phyloP scores from a whole-genome alignment of 2,113 vertebrate species.

The Varanus salvator region DNA sequence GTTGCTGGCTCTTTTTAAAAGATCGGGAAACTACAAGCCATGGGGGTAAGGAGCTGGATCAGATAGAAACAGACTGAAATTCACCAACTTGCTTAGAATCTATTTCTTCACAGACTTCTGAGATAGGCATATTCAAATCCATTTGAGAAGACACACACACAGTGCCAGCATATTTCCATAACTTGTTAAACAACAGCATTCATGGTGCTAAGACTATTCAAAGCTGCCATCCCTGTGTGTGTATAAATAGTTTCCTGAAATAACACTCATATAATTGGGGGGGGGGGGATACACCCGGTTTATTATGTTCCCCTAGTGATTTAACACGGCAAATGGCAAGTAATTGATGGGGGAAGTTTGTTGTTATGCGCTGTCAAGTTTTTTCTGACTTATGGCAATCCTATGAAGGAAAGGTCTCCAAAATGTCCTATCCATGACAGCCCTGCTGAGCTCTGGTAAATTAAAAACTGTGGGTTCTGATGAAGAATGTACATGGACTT shows the following conservation, averaged over 20 bases:
- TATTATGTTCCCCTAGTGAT: not conserved
- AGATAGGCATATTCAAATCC: not conserved
- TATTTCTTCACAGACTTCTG: not conserved
- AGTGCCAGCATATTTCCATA: not conserved
- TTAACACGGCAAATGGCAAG: not conserved
- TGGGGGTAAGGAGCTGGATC: not conserved
- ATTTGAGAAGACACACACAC: not conserved
- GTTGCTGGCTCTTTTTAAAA: not conserved
- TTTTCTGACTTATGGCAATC: too few species aligned
- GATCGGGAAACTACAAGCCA: not conserved
- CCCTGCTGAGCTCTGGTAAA: too few species aligned
- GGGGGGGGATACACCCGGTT: not conserved
- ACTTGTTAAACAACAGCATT: not conserved
- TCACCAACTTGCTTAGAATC: not conserved
- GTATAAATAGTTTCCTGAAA: not conserved
- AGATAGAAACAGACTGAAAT: not conserved
- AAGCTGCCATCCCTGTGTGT: not conserved
- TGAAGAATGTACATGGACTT: not conserved
- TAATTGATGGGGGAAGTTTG: not conserved
- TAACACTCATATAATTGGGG: not conserved
- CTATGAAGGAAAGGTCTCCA: too few species aligned
- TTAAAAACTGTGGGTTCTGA: too few species aligned
- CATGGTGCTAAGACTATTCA: not conserved
- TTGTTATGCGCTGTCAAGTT: too few species aligned
- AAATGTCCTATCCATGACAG: too few species aligned